Base-by-base conservation (phyloP, 2,797 vertebrate species). In the Leucoraja ocellata region DNA sequence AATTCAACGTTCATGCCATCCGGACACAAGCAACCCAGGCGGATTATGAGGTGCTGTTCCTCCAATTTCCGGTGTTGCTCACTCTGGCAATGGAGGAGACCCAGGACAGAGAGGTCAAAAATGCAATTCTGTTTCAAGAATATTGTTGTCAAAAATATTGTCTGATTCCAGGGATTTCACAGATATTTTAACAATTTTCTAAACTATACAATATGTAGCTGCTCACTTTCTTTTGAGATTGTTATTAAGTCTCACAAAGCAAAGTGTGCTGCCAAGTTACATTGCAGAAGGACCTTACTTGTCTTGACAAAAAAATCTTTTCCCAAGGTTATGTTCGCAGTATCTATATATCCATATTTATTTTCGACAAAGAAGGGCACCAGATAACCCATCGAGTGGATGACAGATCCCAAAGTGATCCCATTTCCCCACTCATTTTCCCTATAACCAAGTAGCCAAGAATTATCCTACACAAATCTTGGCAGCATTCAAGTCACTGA, bases 71-170 rank as follows among this genome's bases (percentile, higher is more conserved):
- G 32, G 32, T 32, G 32, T 32, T 32, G 32, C 32, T 32, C 32
- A 32, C 32, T 32, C 32, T 32, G 32, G 32, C 32, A 32, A 32
- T 32, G 32, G 32, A 32, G 32, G 32, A 32, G 32, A 32, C 32
- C 32, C 32, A 32, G 32, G 32, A 32, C 32, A 32, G 32, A 32
- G 32, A 32, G 32, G 32, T 32, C 32, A 32, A 32, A 68, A 65
- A n/a, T 88, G 65, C 11, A 18, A 4, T 84, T 84, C 14, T n/a
- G 54, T 25, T 84, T 61, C 54, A 61, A 84, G 25, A 28, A 61
- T 84, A n/a, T 84, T 28, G 81, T 84, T 83, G 54, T 84, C 32
- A 39, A 78, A 79, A 84, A 61, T 84, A 25, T n/a, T 28, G 58
- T 84, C 54, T 84, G 23, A 28, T 58, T 73, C 61, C 54, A 61